phyloP scores from a whole-genome alignment of 2,113 vertebrate genomes.

The Potamarius usumacintae region DNA sequence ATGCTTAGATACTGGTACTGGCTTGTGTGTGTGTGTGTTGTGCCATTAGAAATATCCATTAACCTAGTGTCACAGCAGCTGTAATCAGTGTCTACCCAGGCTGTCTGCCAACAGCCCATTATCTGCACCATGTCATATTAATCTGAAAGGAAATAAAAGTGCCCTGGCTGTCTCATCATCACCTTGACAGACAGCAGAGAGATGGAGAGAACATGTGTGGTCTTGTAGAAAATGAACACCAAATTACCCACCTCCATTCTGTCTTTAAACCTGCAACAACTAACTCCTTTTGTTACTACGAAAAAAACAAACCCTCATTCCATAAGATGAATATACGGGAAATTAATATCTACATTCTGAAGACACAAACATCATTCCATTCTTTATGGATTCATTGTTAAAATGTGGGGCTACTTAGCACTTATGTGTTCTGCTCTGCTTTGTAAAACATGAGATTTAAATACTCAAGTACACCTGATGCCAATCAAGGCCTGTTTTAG shows the following conservation, averaged over 20 bases:
- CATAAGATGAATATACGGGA: not conserved
- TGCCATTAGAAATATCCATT: slow-evolving; percentile 54
- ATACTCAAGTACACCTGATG: too few relatives aligned
- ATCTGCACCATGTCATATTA: slow-evolving; percentile 59
- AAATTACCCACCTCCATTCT: slow-evolving; percentile 2
- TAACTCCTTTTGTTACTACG: not conserved
- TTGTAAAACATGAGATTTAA: not conserved
- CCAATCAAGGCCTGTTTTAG: too few relatives aligned
- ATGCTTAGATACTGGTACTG: not conserved
- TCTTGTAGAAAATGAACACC: not conserved
- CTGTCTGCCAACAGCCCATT: slow-evolving; percentile 57
- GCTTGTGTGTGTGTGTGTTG: slow-evolving; percentile 2
- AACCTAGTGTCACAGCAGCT: slow-evolving; percentile 58
- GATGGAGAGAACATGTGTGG: not conserved
- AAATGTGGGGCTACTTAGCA: not conserved
- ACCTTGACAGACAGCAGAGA: slow-evolving; percentile 55
- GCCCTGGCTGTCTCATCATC: slow-evolving; percentile 63
- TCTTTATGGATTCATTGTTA: too few relatives aligned
- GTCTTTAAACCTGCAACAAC: not conserved
- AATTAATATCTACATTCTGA: not conserved
- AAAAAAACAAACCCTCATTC: not conserved
- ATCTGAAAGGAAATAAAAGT: slow-evolving; percentile 45
- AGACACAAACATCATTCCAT: too few relatives aligned
- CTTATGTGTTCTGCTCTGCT: not conserved
- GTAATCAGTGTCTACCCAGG: slow-evolving; percentile 60